Evolutionary conservation across 2,888 invertebrate species (phyloP).

Genomic region (Drosophila prolongata): DNA sequence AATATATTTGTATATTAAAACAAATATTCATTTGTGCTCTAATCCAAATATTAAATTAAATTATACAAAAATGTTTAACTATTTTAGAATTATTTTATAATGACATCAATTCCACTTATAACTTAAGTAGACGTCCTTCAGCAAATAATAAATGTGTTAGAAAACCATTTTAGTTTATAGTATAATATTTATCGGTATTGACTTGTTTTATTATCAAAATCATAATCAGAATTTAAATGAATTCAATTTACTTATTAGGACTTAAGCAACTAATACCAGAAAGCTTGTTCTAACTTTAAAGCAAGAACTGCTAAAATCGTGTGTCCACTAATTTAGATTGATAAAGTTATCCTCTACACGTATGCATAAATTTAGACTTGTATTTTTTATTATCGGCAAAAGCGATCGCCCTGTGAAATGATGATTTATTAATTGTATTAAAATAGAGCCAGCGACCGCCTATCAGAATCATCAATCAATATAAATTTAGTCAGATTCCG

Average conservation of each 20-base stretch:
- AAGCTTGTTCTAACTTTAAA: not conserved
- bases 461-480: slow-evolving; percentile 34
- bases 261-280: not conserved
- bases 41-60: no score
- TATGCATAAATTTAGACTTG: slow-evolving; percentile 9
- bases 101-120: no score
- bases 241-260: not conserved
- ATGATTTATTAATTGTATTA: slow-evolving; percentile 38
- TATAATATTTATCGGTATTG: not conserved
- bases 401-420: slow-evolving; percentile 15
- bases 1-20: no score
- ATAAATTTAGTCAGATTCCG: slow-evolving; percentile 25
- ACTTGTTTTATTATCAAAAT: not conserved
- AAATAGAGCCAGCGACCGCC: slow-evolving; percentile 13
- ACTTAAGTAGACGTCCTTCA: no score
- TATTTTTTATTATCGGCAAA: slow-evolving; percentile 1
- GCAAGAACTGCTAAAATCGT: not conserved
- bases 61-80: no score
- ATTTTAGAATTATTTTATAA: no score
- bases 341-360: not conserved
- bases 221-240: slow-evolving; percentile 5
- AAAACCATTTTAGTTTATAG: not conserved
- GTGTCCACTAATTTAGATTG: slow-evolving; percentile 9
- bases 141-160: no score
- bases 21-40: not conserved